Evolutionary conservation across 1,140 invertebrate genomes (phyloP).

Genomic region (Augochlora pura): DNA sequence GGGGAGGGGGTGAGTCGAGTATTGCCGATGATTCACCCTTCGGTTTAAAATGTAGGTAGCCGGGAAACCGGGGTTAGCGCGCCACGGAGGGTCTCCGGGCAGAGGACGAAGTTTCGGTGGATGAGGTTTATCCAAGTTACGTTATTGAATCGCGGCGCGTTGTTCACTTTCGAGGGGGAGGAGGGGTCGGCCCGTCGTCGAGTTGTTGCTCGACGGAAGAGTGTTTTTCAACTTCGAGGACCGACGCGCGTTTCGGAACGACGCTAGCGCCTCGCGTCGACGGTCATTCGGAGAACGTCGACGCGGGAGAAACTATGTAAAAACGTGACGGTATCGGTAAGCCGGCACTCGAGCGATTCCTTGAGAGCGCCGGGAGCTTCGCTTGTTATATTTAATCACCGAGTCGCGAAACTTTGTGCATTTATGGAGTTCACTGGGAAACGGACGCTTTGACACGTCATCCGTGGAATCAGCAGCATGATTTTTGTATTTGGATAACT

Average conservation of each 20-base stretch:
- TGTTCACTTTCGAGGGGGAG: conserved; percentile 10
- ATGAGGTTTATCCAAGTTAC: conserved; percentile 33
- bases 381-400: no score
- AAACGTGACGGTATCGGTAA: not conserved
- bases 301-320: not conserved
- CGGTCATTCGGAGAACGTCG: no score
- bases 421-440: no score
- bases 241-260: no score
- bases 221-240: not conserved
- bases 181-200: no score
- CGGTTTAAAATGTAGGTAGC: conserved; percentile 41
- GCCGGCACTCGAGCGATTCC: no score
- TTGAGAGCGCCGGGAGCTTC: no score
- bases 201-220: not conserved
- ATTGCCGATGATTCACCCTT: conserved; percentile 47
- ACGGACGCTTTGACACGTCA: no score
- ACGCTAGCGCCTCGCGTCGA: not conserved
- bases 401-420: no score
- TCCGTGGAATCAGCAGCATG: no score
- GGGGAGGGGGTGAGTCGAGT: not conserved
- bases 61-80: not conserved
- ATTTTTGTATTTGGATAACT: no score
- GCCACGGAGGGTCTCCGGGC: no score
- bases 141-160: conserved; percentile 40
- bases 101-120: not conserved